Evolutionary conservation across 1,140 invertebrate genomes (phyloP).

Genomic region (Drosophila mauritiana): DNA sequence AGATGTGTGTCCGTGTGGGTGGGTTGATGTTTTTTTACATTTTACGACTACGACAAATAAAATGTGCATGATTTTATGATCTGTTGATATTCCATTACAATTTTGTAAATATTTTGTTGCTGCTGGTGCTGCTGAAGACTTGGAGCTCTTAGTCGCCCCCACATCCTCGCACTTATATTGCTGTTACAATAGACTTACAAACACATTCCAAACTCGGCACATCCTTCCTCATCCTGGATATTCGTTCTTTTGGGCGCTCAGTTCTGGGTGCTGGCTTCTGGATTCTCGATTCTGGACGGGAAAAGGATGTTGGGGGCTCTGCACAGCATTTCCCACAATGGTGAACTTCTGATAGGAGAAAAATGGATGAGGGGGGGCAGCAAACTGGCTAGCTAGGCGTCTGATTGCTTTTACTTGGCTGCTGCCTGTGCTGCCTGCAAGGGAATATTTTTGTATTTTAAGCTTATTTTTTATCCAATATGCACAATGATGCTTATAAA

Average conservation of each 20-base stretch:
- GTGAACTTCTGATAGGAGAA: slow-evolving; percentile 46
- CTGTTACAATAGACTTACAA: slow-evolving; percentile 78
- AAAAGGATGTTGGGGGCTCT: slow-evolving; percentile 74
- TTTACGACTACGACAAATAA: slow-evolving; percentile 81
- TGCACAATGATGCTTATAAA: slow-evolving; percentile 82
- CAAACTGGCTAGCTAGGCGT: slow-evolving; percentile 58
- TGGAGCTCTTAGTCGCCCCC: slow-evolving; percentile 51
- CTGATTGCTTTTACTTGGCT: slow-evolving; percentile 69
- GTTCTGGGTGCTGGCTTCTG: slow-evolving; percentile 7
- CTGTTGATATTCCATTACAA: slow-evolving; percentile 83
- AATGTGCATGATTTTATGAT: slow-evolving; percentile 84
- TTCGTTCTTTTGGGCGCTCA: neutral
- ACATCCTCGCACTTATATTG: slow-evolving; percentile 55
- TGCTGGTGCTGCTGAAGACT: slow-evolving; percentile 48
- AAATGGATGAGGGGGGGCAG: slow-evolving; percentile 11
- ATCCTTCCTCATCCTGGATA: slow-evolving; percentile 27
- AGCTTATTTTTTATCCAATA: slow-evolving; percentile 83
- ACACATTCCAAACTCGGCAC: slow-evolving; percentile 64
- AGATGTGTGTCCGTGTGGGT: slow-evolving; percentile 5
- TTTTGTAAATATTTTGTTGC: slow-evolving; percentile 83
- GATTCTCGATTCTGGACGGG: slow-evolving; percentile 7
- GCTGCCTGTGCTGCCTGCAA: slow-evolving; percentile 30
- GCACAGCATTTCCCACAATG: slow-evolving; percentile 72
- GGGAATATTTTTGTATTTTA: slow-evolving; percentile 78
- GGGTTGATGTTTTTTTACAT: slow-evolving; percentile 55